Base-by-base conservation (phyloP, 2,888 invertebrate species). In the Chelonus formosanus region DNA sequence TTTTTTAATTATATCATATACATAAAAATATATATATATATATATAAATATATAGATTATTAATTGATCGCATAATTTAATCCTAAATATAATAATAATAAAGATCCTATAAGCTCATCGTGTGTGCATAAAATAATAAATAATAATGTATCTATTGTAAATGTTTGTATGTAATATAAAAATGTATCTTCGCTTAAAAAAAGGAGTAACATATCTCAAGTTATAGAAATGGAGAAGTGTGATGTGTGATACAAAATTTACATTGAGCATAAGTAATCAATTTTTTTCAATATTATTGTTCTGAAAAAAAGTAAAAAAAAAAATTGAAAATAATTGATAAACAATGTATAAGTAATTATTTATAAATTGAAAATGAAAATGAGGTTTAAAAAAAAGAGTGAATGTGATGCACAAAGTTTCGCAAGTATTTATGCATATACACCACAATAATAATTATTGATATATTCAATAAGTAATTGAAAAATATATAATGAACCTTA, bases 141-240 rank as follows among this genome's bases (percentile, higher is more conserved):
- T 20, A 67, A 20, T 20, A 48, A 76, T 82, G 79, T 81, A 81
- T 78, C 75, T 80, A 81, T 74, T 82, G 82, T 82, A 82, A 82
- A 82, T 82, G 81, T 82, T 82, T 82, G 81, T 82, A 82, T 80
- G 78, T 79, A 73, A 73, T 78, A 75, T 80, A 78, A 80, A 78
- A 80, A 80, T 82, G 80, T 81, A 80, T 80, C 77, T 78, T 76
- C 77, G 78, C 80, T 81, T 78, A 20, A 20, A 50, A 10, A 63
- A 53, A 57, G 55, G 50, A 48, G 68, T 57, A 64, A 71, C 66
- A 68, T 64, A 67, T 68, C 68, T 61, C 66, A 69, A 69, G 60
- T 67, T 66, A 68, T 59, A 55, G 55, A 67, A 43, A 54, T 20
- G 47, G 55, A 54, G 55, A 44, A 54, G 34, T 44, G 36, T 34